Base-by-base conservation (phyloP, 2,113 vertebrate species). In the Ochotona princeps region DNA sequence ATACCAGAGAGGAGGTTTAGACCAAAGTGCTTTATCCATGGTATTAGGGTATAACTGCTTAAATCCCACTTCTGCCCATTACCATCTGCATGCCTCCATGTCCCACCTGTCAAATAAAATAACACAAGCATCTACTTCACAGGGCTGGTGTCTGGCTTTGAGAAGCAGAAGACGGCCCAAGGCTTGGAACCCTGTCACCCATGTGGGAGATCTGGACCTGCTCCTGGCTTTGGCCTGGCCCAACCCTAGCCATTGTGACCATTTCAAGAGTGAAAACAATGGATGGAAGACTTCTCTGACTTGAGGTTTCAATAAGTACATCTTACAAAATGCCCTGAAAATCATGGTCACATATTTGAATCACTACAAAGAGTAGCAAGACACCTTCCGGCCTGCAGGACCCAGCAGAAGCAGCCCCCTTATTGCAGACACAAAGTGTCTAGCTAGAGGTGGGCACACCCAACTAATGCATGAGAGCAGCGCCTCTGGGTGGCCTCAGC, bases 261-360 rank as follows among this genome's bases (percentile, higher is more conserved):
- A 57, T 57, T 57, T 57, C 14, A 18, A 18, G 54, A 57, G 54
- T 17, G 54, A 57, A 57, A 57, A 14, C 54, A 57, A 18, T 18
- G 18, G 54, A 11, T 57, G 54, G 54, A 18, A 57, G 54, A 18
- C 1, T 18, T 57, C 54, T 57, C 17, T 57, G 18, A 57, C 54
- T 57, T 18, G 14, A 57, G 17, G 14, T 57, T 57, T 57, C 54
- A 57, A 57, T 57, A 57, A 57, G 15, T 57, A 57, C 32, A 84
- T 73, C 38, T 51, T 69, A 74, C n/a, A 28, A 87, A 87, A 92
- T 63, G 32, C n/a, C 61, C 32, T 47, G 57, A 90, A 83, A 54
- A 73, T 12, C 79, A 66, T 35, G 7, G 1, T 57, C 12, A 9
- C 3, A 30, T 83, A 73, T 87, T 73, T 67, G 78, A 51, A 73